Percentiles rank a stretch among this genome's conserved stretches.
Conservation (phyloP, 2,888 invertebrate species). For the Lottia gigantea region DNA sequence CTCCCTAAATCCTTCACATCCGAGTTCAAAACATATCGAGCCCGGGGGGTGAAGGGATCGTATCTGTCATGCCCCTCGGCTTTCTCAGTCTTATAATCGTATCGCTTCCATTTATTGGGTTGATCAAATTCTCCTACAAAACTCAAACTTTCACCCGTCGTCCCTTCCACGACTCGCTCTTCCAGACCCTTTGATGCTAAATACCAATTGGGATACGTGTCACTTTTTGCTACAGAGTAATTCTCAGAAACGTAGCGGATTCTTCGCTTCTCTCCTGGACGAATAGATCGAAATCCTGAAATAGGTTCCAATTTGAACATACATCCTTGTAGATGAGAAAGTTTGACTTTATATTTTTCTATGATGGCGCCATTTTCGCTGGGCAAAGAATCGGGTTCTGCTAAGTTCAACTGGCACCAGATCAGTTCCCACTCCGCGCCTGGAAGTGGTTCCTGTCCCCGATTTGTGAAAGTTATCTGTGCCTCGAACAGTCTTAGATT, state of each 20-base stretch:
- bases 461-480: conserved; percentile 42
- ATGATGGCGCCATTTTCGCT: conserved; percentile 31
- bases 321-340: conserved; percentile 42
- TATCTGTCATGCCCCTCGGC: conserved; percentile 25
- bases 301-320: conserved; percentile 38
- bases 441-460: conserved; percentile 35
- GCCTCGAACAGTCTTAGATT: conserved; percentile 29
- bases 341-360: conserved; percentile 29
- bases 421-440: conserved; percentile 42
- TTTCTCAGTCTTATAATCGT: conserved; percentile 13
- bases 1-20: conserved; percentile 22
- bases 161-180: conserved; percentile 38
- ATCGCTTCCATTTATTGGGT: conserved; percentile 40
- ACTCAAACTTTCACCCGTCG: conserved; percentile 38
- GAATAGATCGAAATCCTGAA: conserved; percentile 26
- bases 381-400: conserved; percentile 32
- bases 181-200: conserved; percentile 32
- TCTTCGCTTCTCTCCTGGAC: conserved; percentile 25
- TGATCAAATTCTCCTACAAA: conserved; percentile 39
- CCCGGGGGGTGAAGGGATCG: conserved; percentile 30
- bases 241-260: conserved; percentile 32
- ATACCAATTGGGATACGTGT: conserved; percentile 51
- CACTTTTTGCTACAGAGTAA: conserved; percentile 39
- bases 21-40: conserved; percentile 29
- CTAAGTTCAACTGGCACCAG: conserved; percentile 34